These are phyloP conservation scores for Drosophila arizonae DNA, from an alignment of 1,140 invertebrate species.

Conservation along the genomic window DNA sequence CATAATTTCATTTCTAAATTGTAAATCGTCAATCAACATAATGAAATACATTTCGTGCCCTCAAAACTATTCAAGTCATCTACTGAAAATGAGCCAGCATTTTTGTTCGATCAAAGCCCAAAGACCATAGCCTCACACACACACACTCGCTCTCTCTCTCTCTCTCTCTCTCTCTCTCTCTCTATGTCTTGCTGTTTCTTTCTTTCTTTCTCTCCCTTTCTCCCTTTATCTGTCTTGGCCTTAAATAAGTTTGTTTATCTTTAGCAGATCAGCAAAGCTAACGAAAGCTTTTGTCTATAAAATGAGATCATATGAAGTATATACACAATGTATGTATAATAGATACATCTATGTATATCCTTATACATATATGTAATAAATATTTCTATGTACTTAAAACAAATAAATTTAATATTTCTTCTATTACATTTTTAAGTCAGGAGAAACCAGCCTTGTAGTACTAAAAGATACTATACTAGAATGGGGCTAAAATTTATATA, in stretches of 20 bases:
- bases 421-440: too few relatives aligned
- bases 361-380: too few relatives aligned
- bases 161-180: background rate
- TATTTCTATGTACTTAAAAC: background rate
- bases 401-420: too few relatives aligned
- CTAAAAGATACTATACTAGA: too few relatives aligned
- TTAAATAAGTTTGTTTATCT: slow-evolving; percentile 3
- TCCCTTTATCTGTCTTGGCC: background rate
- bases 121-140: background rate
- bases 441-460: too few relatives aligned
- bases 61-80: slow-evolving; percentile 54
- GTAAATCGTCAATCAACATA: slow-evolving; percentile 79
- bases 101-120: slow-evolving; percentile 55
- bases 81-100: slow-evolving; percentile 65
- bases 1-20: slow-evolving; percentile 76
- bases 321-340: too few relatives aligned
- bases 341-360: too few relatives aligned
- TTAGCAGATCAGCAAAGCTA: slow-evolving; percentile 1
- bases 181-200: background rate
- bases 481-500: too few relatives aligned
- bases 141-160: background rate
- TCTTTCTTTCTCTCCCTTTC: background rate
- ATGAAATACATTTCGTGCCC: slow-evolving; percentile 60
- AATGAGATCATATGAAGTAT: too few relatives aligned
- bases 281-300: too few relatives aligned